phyloP scores from a whole-genome alignment of 2,888 invertebrate genomes.

The Torymus auratus region DNA sequence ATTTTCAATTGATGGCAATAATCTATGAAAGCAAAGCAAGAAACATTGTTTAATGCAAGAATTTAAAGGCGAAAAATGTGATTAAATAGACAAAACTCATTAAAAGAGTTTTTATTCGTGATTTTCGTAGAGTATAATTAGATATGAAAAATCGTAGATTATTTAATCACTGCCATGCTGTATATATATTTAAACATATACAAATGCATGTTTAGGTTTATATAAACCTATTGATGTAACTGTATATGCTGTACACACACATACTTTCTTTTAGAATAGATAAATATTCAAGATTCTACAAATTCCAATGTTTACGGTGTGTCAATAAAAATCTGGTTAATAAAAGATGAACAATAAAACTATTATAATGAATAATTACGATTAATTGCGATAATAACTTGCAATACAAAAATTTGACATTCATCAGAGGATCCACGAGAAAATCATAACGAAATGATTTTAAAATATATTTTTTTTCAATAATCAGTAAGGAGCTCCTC shows the following conservation, averaged over 20 bases:
- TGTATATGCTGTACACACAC: conserved; percentile 33
- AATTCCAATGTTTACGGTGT: conserved; percentile 45
- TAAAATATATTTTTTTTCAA: conserved; percentile 55
- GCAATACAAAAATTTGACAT: conserved; percentile 64
- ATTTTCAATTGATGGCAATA: conserved; percentile 43
- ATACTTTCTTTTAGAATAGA: conserved; percentile 49
- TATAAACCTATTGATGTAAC: conserved; percentile 54
- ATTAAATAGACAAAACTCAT: conserved; percentile 49
- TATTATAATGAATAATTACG: conserved; percentile 40
- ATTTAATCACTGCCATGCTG: conserved; percentile 75
- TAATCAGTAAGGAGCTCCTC: conserved; percentile 59
- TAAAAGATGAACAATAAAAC: conserved; percentile 16
- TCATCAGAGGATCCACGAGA: conserved; percentile 33
- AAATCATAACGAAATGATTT: conserved; percentile 37
- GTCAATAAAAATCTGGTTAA: conserved; percentile 48
- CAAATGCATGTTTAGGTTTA: conserved; percentile 41
- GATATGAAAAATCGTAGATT: conserved; percentile 67
- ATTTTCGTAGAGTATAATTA: conserved; percentile 62
- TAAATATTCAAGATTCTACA: conserved; percentile 50
- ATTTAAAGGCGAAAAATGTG: conserved; percentile 52
- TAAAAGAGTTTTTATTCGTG: conserved; percentile 55
- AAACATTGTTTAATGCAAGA: conserved; percentile 28
- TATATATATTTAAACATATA: conserved; percentile 65
- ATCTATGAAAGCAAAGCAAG: conserved; percentile 31
- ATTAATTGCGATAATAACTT: conserved; percentile 58